Evolutionary conservation across 2,113 vertebrate species (phyloP).

Genomic region (Ifrita kowaldi): DNA sequence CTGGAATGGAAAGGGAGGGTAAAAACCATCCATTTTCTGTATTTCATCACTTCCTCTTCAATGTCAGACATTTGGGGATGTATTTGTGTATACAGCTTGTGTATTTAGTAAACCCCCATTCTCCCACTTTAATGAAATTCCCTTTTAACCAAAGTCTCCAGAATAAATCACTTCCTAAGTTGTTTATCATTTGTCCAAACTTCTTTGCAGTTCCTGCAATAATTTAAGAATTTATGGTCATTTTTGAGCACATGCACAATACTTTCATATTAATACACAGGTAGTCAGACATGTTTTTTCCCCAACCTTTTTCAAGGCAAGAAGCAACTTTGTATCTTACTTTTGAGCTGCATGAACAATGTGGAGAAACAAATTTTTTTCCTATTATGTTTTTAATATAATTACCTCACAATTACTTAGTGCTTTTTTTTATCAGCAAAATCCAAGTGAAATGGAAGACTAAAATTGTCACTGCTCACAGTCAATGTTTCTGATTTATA

Average conservation of each 20-base stretch:
- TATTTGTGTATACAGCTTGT: neutral
- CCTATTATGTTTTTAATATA: neutral
- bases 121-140: neutral
- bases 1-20: neutral
- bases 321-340: neutral
- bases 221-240: neutral
- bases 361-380: neutral
- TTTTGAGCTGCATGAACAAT: neutral
- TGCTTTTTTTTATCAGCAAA: neutral
- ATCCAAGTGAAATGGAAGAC: neutral
- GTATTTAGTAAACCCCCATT: neutral
- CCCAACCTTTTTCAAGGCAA: neutral
- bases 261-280: neutral
- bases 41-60: neutral
- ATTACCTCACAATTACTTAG: neutral
- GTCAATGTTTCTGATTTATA: neutral
- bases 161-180: neutral
- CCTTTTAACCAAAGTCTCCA: neutral
- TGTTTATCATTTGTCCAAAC: neutral
- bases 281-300: neutral
- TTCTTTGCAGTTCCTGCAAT: neutral
- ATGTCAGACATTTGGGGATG: neutral
- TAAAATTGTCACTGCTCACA: neutral
- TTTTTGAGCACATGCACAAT: neutral
- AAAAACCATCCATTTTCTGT: constrained; percentile 1